Evolutionary conservation across 1,140 invertebrate species (phyloP).

Genomic region (Drosophila eugracilis): DNA sequence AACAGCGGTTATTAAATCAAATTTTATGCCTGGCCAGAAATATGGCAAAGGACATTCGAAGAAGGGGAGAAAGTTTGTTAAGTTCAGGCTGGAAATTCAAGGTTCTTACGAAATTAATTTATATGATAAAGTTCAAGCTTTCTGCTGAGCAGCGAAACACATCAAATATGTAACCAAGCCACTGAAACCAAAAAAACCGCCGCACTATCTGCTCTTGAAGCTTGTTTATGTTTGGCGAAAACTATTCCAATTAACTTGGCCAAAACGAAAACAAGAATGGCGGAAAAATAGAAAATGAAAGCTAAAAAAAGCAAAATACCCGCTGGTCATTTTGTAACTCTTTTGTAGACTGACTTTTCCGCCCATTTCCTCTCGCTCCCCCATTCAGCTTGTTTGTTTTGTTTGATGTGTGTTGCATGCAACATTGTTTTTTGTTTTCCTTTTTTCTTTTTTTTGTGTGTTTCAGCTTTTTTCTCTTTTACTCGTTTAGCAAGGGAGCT

Average conservation of each 20-base stretch:
- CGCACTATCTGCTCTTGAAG: conserved; percentile 35
- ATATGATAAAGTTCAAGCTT: conserved; percentile 12
- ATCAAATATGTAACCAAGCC: conserved; percentile 27
- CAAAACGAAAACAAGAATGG: conserved; percentile 32
- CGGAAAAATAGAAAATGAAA: conserved; percentile 41
- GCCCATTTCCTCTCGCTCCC: no score
- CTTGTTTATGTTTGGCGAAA: conserved; percentile 66
- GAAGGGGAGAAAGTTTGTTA: conserved; percentile 17
- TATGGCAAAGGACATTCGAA: conserved; percentile 13
- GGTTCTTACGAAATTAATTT: conserved; percentile 46
- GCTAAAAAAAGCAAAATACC: conserved; percentile 48
- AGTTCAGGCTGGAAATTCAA: conserved; percentile 29
- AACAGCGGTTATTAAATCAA: conserved; percentile 76
- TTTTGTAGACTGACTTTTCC: conserved; percentile 21
- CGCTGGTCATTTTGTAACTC: conserved; percentile 63
- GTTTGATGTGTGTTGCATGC: conserved; percentile 50
- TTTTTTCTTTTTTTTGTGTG: not conserved
- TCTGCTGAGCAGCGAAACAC: conserved; percentile 22
- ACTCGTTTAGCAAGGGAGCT: conserved; percentile 40
- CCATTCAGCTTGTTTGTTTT: conserved; percentile 32
- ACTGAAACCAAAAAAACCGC: conserved; percentile 4
- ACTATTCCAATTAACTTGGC: conserved; percentile 78
- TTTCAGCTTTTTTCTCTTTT: not conserved
- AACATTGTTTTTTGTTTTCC: conserved; percentile 26
- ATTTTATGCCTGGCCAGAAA: conserved; percentile 64